Conservation (phyloP, 2,888 invertebrate genomes). For the Coleophora deauratella region DNA sequence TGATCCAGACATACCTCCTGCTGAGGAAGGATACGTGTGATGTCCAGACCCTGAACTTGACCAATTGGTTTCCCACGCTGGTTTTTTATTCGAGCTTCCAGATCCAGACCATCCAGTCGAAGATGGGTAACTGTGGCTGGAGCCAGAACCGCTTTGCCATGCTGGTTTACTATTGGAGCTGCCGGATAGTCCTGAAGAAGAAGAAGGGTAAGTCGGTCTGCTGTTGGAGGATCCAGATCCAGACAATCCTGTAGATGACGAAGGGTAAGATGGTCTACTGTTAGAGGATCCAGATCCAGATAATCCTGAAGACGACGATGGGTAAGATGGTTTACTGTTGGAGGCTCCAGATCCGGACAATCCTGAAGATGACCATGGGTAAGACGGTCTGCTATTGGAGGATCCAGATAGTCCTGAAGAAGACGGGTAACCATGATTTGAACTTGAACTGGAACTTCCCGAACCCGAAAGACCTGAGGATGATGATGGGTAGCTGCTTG, state of each 20-base stretch:
- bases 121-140: conserved; percentile 11
- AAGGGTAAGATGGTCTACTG: conserved; percentile 13
- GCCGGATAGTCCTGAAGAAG: not conserved
- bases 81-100: conserved; percentile 4
- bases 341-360: conserved; percentile 18
- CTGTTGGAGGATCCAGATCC: conserved; percentile 15
- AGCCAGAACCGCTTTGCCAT: conserved; percentile 1
- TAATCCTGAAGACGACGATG: conserved; percentile 10
- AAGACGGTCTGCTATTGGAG: conserved; percentile 2
- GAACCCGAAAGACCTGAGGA: conserved; percentile 8
- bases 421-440: not conserved
- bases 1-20: conserved; percentile 4
- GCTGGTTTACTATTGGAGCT: conserved; percentile 4
- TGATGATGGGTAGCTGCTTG: conserved; percentile 9
- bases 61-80: not conserved
- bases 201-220: conserved; percentile 11
- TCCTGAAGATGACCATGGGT: conserved; percentile 18
- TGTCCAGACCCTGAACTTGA: not conserved
- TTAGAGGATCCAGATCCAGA: conserved; percentile 9
- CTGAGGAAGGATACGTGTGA: not conserved
- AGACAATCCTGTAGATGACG: conserved; percentile 19
- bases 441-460: not conserved
- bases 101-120: conserved; percentile 19
- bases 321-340: conserved; percentile 13
- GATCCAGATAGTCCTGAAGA: conserved; percentile 13